Percentiles rank a stretch among this genome's conserved stretches.
phyloP scores from a whole-genome alignment of 2,888 invertebrate species.

The Athalia cordata region DNA sequence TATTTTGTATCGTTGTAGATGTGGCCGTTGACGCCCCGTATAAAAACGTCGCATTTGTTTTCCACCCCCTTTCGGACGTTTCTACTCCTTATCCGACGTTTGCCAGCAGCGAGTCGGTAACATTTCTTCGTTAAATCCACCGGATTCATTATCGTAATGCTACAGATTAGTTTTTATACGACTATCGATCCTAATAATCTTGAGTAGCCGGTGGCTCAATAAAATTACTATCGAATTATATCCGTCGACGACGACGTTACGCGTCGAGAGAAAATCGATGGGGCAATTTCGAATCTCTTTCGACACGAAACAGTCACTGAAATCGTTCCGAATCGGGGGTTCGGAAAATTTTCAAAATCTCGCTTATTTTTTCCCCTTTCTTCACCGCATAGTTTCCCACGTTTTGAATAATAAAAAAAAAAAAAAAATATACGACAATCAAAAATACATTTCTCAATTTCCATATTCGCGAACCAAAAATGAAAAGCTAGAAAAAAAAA shows the following conservation, averaged over 20 bases:
- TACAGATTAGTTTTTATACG: background rate
- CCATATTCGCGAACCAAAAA: no score
- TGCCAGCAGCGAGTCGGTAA: background rate
- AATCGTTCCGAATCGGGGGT: background rate
- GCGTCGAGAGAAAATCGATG: no score
- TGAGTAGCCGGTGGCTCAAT: background rate
- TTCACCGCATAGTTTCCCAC: background rate
- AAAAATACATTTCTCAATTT: no score
- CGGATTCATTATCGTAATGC: constrained; percentile 27
- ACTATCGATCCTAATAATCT: constrained; percentile 22
- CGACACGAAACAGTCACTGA: background rate
- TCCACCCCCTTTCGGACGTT: background rate
- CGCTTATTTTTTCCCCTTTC: background rate
- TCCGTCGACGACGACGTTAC: no score
- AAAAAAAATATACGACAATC: background rate
- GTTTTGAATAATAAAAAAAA: background rate
- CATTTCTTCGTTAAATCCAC: constrained; percentile 38
- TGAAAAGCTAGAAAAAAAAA: no score
- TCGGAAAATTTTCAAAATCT: background rate
- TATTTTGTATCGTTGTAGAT: background rate
- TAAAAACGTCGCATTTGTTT: background rate
- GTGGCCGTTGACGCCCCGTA: background rate
- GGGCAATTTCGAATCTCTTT: background rate
- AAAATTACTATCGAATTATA: no score
- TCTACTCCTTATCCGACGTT: no score